Base-by-base conservation (phyloP, 1,140 invertebrate species). In the Tetramorium alpestre region DNA sequence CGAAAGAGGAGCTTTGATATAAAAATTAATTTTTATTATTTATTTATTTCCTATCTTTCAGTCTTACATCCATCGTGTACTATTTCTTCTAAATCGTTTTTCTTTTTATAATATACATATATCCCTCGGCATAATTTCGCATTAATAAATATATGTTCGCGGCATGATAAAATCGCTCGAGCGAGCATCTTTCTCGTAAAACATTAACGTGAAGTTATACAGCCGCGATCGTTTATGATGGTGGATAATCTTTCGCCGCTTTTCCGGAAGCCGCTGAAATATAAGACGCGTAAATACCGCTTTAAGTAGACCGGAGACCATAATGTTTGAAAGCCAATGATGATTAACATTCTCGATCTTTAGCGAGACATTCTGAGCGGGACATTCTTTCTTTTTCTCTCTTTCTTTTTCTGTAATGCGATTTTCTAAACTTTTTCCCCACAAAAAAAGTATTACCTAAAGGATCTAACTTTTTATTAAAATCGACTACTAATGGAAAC, bases 61-160 rank as follows among this genome's bases (percentile, higher is more conserved):
- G 1, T 16, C 28, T 56, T 18, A 0, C 4, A 18, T 44, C 6
- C 41, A 5, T 4, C 6, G 18, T 11, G n/a, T 1, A 47, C 38
- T 47, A 22, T 69, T 28, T 18, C 22, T 10, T 16, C 5, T n/a
- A 4, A 49, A 78, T 44, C 28, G 60, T 11, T 49, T 67, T n/a
- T 33, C 51, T 44, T 62, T 13, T 28, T 2, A 1, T 38, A 67
- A 22, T 22, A 22, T 22, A 22, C 22, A 38, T 38, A 49, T 41
- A 44, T 25, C 38, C 38, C 38, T 28, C 56, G 38, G 38, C 41
- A 38, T 38, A 65, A 47, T 67, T 80, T 80, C n/a, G 5, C 62
- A 11, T 80, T 80, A 65, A 78, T 38, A 67, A 80, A 80, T 51
- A 80, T 18, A 80, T 41, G 28, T 65, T 80, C 76, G 28, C 33